Evolutionary conservation across 2,888 invertebrate species (phyloP).

Genomic region (Eugnorisma glareosa): DNA sequence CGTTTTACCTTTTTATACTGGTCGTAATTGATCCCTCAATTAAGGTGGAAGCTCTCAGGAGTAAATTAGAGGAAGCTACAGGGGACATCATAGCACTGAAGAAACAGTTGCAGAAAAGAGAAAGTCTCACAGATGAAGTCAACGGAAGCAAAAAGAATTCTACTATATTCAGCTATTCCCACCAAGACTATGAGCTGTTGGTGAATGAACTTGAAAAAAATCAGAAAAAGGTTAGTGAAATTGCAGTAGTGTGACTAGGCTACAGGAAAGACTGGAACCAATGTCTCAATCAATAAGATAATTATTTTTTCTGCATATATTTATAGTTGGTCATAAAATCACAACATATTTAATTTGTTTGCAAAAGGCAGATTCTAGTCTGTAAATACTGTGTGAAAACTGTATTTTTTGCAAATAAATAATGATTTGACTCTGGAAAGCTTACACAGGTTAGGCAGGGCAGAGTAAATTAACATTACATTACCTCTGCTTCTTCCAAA

Average conservation of each 20-base stretch:
- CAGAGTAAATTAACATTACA: not conserved
- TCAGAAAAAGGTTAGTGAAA: slow-evolving; percentile 90
- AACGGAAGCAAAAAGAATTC: slow-evolving; percentile 68
- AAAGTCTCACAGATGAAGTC: slow-evolving; percentile 68
- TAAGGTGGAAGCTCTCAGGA: slow-evolving; percentile 92
- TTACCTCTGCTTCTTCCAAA: not conserved
- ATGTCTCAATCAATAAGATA: not conserved
- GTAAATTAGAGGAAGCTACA: slow-evolving; percentile 93
- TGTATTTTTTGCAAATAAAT: not conserved
- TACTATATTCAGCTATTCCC: slow-evolving; percentile 70
- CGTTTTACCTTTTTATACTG: not conserved
- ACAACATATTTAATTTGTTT: not conserved
- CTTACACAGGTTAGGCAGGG: not conserved
- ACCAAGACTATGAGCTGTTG: slow-evolving; percentile 92
- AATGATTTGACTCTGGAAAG: not conserved
- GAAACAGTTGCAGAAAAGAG: slow-evolving; percentile 83
- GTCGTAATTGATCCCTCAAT: slow-evolving; percentile 24
- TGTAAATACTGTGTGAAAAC: not conserved
- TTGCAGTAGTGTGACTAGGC: not conserved
- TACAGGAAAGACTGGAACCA: not conserved
- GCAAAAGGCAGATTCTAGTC: not conserved
- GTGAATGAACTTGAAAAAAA: slow-evolving; percentile 92
- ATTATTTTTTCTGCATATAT: not conserved
- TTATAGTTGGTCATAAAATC: not conserved
- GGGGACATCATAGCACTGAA: slow-evolving; percentile 93